Base-by-base conservation (phyloP, 2,888 invertebrate species). In the Nineta flava region DNA sequence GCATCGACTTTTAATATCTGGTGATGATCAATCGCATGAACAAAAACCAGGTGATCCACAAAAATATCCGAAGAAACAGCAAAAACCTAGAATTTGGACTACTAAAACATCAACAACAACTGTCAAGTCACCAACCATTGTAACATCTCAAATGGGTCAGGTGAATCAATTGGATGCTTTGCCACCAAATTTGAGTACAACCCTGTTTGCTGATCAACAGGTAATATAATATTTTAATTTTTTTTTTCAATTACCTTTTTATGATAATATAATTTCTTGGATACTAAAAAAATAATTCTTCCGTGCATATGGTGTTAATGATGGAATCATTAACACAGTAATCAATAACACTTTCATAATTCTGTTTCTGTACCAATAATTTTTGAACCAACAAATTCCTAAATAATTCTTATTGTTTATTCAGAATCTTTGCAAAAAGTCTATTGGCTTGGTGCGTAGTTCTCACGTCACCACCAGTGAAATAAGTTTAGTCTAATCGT, bases 21-120 rank as follows among this genome's bases (percentile, higher is more conserved):
- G 73, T 1, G 79, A 80, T 52, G 79, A 80, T 55, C 78, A 79
- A 55, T 79, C 79, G 0, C 79, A 81, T 56, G 80, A 81, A 55
- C 76, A 77, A 54, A 61, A 75, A n/a, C 78, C 77, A 3, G 69
- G 59, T 4, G 56, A 75, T 50, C 58, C 58, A 2, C 59, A 54
- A 12, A 50, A 61, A 49, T 63, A 63, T 47, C 52, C 53, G 9
- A 62, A 61, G 26, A 58, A 59, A 9, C 61, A 60, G 13, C 56
- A 58, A 0, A 61, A 57, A 40, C 59, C 59, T 17, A 61, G 58
- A 46, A 55, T 64, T 12, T 61, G 62, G 49, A 59, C 62, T 4
- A 64, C 68, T 0, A 66, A 67, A 4, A 50, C 46, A 7, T 55
- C 61, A 12, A 62, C 65, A 10, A 62, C 63, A 19, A 44, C 52